These are phyloP conservation scores for Nowickia ferox DNA, from an alignment of 2,888 invertebrate genomes.

Conservation along the genomic window DNA sequence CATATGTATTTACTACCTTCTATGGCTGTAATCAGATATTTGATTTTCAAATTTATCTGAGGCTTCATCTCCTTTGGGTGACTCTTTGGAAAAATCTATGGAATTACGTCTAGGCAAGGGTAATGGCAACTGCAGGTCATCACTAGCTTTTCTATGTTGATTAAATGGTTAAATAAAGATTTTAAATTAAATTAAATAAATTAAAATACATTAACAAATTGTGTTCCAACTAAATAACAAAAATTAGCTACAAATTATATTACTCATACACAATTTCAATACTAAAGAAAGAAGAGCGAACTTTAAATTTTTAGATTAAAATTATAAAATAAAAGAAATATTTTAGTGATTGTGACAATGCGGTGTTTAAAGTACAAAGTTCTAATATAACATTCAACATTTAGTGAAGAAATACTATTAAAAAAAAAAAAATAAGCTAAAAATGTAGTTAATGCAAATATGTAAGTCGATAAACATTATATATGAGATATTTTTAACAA, in stretches of 20 bases:
- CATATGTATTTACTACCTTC: constrained; percentile 79
- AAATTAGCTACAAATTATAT: background rate
- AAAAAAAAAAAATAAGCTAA: constrained; percentile 3
- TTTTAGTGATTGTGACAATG: constrained; percentile 9
- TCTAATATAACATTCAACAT: constrained; percentile 35
- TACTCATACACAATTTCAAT: constrained; percentile 18
- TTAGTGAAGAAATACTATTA: background rate
- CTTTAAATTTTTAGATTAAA: constrained; percentile 10
- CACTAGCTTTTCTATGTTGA: constrained; percentile 81
- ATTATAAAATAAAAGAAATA: constrained; percentile 14
- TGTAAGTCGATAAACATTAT: too few species aligned
- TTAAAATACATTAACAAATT: background rate
- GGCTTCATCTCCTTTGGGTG: constrained; percentile 80
- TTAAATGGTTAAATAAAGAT: constrained; percentile 45
- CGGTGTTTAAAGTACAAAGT: constrained; percentile 35
- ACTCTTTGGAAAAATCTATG: constrained; percentile 85
- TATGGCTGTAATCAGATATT: constrained; percentile 85
- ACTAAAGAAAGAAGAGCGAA: constrained; percentile 8
- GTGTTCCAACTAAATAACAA: constrained; percentile 12
- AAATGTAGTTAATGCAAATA: background rate
- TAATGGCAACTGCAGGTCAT: constrained; percentile 84
- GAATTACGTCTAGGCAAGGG: constrained; percentile 86
- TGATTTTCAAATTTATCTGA: constrained; percentile 86
- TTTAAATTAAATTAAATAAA: constrained; percentile 70
- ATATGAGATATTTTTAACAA: too few species aligned